Evolutionary conservation across 2,113 vertebrate species (phyloP), one percentile per base, ranked within the genome.

Genomic region (Phocoena phocoena): DNA sequence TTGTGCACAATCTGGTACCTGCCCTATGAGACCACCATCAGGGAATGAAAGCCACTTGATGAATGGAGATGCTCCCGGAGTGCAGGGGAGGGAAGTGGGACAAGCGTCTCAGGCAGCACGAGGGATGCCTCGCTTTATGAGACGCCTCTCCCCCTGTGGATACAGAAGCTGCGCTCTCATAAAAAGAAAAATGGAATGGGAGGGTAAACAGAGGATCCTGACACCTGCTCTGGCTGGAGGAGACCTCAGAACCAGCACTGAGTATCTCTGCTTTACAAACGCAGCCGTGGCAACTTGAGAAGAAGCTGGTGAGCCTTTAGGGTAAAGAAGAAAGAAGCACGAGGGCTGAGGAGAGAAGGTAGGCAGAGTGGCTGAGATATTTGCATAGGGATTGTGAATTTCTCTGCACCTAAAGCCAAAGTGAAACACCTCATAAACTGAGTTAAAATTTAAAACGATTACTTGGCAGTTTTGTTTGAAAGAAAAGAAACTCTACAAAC

Each of bases 391-490:
- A 68, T 28, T 11, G 1, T 33, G 12, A 63, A 25, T 68, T 62
- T 73, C 33, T 93, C 23, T 70, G 47, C 41, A 50, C 15, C 4
- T 47, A 44, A 84, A 95, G 55, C 60, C 63, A 65, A 94, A 94
- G 79, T 58, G 53, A 96, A 95, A 90, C 71, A 68, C 47, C 53
- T 85, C 31, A 0, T 55, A 93, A 90, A 62, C 0, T 38, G 67
- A 91, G 28, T 81, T 94, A 53, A 86, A 94, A 85, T 62, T 79
- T 79, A 79, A 62, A 90, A 79, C 80, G 25, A 95, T 55, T 93
- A 44, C 25, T 93, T 60, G 62, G 41, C 55, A 93, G 36, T 93
- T 97, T 93, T 60, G 41, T 94, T 93, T 90, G 25, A 82, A 92
- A 96, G 80, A 62, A 88, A 94, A 93, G 26, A 62, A 23, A n/a